Evolutionary conservation across 1,140 invertebrate genomes (phyloP).

Genomic region (Drosophila tropicalis): DNA sequence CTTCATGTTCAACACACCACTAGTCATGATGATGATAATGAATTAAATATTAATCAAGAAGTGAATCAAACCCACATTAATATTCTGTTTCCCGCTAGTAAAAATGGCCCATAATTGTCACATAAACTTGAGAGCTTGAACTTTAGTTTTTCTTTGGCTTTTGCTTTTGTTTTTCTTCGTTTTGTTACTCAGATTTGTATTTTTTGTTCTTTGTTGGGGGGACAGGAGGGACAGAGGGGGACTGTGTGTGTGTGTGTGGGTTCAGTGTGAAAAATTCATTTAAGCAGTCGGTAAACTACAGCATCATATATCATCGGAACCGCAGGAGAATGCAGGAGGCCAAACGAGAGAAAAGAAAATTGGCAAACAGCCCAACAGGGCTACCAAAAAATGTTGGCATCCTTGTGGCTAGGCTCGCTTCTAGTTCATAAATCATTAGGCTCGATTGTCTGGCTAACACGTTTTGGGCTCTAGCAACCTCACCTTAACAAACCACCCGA

Average conservation of each 20-base stretch:
- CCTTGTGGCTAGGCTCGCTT: constrained; percentile 65
- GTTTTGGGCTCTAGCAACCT: constrained; percentile 35
- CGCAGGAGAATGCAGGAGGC: constrained; percentile 16
- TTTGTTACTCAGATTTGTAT: constrained; percentile 45
- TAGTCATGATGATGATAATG: background rate
- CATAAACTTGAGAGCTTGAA: constrained; percentile 30
- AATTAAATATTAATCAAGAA: constrained; percentile 9
- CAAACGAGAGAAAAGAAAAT: constrained; percentile 33
- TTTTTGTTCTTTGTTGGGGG: constrained; percentile 28
- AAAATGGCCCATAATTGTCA: constrained; percentile 71
- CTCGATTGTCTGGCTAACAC: constrained; percentile 78
- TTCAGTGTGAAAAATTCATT: constrained; percentile 76
- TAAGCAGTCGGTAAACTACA: constrained; percentile 75
- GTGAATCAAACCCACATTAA: constrained; percentile 10
- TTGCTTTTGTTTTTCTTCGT: constrained; percentile 23
- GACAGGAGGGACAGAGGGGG: constrained; percentile 49
- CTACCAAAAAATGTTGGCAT: constrained; percentile 17
- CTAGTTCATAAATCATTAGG: constrained; percentile 78
- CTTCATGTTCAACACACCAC: background rate
- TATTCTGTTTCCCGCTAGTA: background rate
- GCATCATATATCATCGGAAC: constrained; percentile 65
- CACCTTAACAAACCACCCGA: background rate
- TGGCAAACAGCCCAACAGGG: constrained; percentile 46
- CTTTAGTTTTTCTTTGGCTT: constrained; percentile 10
- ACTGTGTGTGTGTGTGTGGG: background rate